These are phyloP conservation scores for Trogon melanurus DNA, from an alignment of 2,113 vertebrate genomes.

Conservation along the genomic window DNA sequence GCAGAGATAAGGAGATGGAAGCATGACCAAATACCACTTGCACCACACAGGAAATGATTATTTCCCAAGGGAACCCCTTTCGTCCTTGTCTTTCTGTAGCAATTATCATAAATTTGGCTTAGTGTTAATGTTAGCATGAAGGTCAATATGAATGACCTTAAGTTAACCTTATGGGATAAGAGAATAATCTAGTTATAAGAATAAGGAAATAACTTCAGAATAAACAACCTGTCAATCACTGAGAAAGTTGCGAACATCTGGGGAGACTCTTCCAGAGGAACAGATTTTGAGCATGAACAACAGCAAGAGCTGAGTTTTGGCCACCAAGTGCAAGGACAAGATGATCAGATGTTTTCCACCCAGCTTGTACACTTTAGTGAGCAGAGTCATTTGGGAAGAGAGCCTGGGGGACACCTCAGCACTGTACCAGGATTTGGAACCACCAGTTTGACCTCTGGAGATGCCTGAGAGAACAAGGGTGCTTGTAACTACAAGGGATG, in stretches of 20 bases:
- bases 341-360: neutral
- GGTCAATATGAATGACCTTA: neutral
- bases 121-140: neutral
- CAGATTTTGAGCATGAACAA: neutral
- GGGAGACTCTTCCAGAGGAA: neutral
- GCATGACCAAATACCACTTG: neutral
- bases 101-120: neutral
- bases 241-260: neutral
- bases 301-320: fast-evolving
- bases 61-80: neutral
- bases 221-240: neutral
- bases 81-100: neutral
- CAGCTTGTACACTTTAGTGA: neutral
- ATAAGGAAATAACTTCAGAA: neutral
- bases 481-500: neutral
- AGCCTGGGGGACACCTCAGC: neutral
- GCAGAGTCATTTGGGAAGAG: neutral
- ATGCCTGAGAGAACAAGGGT: neutral
- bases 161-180: neutral
- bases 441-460: neutral
- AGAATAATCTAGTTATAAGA: neutral
- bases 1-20: neutral
- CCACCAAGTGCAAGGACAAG: neutral
- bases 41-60: neutral
- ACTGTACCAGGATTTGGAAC: neutral